Evolutionary conservation across 2,888 invertebrate species (phyloP).

Genomic region (Hipparchia sbordonii): DNA sequence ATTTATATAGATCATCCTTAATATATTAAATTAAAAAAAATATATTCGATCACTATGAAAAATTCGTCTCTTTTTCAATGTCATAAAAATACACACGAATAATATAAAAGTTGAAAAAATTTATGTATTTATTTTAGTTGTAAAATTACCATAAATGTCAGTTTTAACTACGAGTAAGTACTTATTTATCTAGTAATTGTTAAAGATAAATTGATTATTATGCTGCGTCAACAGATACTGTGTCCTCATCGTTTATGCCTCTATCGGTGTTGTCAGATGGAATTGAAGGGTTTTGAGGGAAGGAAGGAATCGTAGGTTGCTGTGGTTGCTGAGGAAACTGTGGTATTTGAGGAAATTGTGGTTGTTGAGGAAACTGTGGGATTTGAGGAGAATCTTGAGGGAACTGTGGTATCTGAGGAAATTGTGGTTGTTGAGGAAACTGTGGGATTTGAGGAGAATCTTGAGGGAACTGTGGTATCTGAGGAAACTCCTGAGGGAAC

Average conservation of each 20-base stretch:
- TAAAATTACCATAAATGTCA: neutral
- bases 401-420: slow-evolving; percentile 44
- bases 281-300: slow-evolving; percentile 48
- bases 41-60: too few species aligned
- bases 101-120: neutral
- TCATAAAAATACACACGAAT: neutral
- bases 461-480: slow-evolving; percentile 49
- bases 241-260: slow-evolving; percentile 71
- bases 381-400: slow-evolving; percentile 52
- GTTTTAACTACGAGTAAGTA: neutral
- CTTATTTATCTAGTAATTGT: neutral
- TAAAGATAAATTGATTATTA: slow-evolving; percentile 31
- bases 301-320: slow-evolving; percentile 41
- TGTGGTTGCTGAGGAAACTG: slow-evolving; percentile 28
- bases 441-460: slow-evolving; percentile 49
- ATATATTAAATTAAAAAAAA: too few species aligned
- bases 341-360: slow-evolving; percentile 43
- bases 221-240: slow-evolving; percentile 74
- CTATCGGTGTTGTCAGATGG: slow-evolving; percentile 50
- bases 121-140: neutral
- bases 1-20: too few species aligned
- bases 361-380: slow-evolving; percentile 50
- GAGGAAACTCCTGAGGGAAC: slow-evolving; percentile 44
- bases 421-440: slow-evolving; percentile 50
- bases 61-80: neutral